Evolutionary conservation across 2,888 invertebrate genomes (phyloP).

Genomic region (Cryptops parisi): DNA sequence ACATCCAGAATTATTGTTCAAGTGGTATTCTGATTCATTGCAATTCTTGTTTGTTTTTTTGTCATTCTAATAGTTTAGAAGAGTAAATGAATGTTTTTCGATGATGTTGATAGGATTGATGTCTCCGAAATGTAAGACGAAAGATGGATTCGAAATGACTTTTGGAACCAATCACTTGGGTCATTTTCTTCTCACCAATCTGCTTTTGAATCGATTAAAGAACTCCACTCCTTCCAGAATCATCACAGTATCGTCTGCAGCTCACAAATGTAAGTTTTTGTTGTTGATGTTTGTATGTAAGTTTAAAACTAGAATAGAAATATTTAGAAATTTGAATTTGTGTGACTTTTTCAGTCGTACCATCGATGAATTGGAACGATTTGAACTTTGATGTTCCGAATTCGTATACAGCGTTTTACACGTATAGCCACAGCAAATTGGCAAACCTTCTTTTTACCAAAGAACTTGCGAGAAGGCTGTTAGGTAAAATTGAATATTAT

Average conservation of each 20-base stretch:
- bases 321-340: no score
- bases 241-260: conserved; percentile 33
- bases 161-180: conserved; percentile 20
- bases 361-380: conserved; percentile 1
- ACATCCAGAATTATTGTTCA: no score
- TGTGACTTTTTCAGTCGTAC: no score
- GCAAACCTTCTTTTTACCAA: neutral
- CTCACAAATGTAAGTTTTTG: conserved; percentile 26
- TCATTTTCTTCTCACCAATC: conserved; percentile 19
- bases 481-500: no score
- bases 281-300: no score
- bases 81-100: no score
- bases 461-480: neutral
- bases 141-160: conserved; percentile 20
- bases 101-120: no score
- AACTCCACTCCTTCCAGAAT: conserved; percentile 29
- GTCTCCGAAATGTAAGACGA: conserved; percentile 20
- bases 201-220: conserved; percentile 18
- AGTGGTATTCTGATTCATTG: no score
- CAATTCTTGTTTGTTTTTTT: no score
- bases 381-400: neutral
- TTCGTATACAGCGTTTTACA: neutral
- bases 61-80: no score
- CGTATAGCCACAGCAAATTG: neutral
- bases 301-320: no score